A percentile compares a stretch with the other conserved stretches of the same genome.
Conservation (phyloP, 2,797 vertebrate genomes). For the Avahi laniger region DNA sequence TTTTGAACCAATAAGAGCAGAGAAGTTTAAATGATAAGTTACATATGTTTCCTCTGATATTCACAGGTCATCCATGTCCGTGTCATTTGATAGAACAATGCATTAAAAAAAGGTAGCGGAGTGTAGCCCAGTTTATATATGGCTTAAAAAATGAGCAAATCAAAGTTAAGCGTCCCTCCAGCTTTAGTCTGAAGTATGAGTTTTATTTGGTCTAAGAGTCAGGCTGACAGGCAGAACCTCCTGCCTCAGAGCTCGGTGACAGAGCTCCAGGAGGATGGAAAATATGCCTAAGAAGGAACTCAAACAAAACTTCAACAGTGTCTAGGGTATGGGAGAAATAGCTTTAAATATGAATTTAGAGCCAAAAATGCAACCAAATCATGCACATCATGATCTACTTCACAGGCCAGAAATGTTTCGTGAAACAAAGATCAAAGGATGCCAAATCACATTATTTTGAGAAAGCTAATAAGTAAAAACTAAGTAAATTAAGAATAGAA, state of each 20-base stretch:
- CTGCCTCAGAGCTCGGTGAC: not conserved
- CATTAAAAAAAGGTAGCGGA: slow-evolving; percentile 20
- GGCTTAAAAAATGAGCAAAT: slow-evolving; percentile 53
- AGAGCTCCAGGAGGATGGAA: slow-evolving; percentile 25
- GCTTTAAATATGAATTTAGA: not conserved
- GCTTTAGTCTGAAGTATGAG: slow-evolving; percentile 48
- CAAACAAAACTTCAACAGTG: not conserved
- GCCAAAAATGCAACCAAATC: not conserved
- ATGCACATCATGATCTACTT: not conserved
- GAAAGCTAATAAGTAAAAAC: not conserved
- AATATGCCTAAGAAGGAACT: not conserved
- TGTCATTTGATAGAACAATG: not conserved
- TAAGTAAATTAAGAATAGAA: not conserved
- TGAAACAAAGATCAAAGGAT: slow-evolving; percentile 14
- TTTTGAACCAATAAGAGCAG: not conserved
- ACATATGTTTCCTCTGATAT: not conserved
- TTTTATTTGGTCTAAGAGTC: slow-evolving; percentile 39
- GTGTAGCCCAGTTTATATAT: not conserved
- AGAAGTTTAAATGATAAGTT: not conserved
- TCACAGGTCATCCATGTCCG: not conserved
- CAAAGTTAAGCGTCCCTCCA: not conserved
- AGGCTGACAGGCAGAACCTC: slow-evolving; percentile 32
- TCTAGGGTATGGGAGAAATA: not conserved
- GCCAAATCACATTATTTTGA: not conserved
- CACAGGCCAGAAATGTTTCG: not conserved